A percentile compares a stretch with the other conserved stretches of the same genome.
phyloP scores from a whole-genome alignment of 2,113 vertebrate species.

The Thinocorus orbignyianus region DNA sequence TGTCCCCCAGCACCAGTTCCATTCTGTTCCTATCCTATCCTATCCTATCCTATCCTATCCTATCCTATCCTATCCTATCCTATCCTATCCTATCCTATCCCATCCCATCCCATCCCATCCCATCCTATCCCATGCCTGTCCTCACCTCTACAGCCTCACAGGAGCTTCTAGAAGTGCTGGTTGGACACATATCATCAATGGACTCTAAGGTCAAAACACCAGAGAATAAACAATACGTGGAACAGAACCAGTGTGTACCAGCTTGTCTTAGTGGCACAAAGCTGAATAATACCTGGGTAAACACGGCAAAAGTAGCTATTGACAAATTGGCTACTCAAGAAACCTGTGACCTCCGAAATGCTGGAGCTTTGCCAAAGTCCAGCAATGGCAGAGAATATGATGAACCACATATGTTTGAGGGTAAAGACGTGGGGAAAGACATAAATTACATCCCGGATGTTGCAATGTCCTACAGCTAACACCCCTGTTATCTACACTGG shows the following conservation, averaged over 20 bases:
- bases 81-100: neutral
- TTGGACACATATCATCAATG: neutral
- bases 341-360: neutral
- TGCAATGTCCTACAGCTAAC: neutral
- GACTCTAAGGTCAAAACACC: neutral
- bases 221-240: neutral
- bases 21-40: too few relatives aligned
- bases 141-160: neutral
- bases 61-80: too few relatives aligned
- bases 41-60: too few relatives aligned
- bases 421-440: neutral
- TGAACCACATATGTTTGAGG: neutral
- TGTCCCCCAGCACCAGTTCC: neutral
- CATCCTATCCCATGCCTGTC: neutral
- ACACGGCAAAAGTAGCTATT: neutral
- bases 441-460: neutral
- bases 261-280: neutral
- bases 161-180: neutral
- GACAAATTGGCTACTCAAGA: neutral
- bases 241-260: neutral
- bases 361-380: neutral
- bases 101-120: neutral
- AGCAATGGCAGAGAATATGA: neutral
- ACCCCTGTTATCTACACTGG: neutral
- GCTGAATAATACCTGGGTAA: slow-evolving; percentile 4